Conservation (phyloP, 2,888 invertebrate genomes). For the Cantharis rufa region DNA sequence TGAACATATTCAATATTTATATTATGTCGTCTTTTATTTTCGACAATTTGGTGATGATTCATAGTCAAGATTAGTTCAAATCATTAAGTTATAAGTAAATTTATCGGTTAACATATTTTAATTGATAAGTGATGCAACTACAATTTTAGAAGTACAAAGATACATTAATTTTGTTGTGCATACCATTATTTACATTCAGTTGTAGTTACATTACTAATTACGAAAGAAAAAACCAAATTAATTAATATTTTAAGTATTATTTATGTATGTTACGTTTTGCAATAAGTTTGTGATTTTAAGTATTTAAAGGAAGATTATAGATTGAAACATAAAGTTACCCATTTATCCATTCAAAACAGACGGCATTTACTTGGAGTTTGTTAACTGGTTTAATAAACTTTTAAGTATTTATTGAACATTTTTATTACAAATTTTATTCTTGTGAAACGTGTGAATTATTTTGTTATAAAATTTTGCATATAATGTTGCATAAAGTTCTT, state of each 20-base stretch:
- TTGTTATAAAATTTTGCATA: background rate
- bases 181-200: background rate
- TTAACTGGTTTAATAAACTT: background rate
- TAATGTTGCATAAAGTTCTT: background rate
- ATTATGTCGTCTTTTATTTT: no score
- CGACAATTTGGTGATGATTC: no score
- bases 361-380: background rate
- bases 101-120: background rate
- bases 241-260: background rate
- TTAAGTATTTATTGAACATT: background rate
- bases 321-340: background rate
- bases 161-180: background rate
- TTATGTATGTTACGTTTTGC: background rate
- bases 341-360: background rate
- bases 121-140: constrained; percentile 9
- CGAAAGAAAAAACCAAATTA: background rate
- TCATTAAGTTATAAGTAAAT: background rate
- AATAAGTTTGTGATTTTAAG: background rate
- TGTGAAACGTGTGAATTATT: background rate
- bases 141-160: background rate
- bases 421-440: background rate
- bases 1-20: background rate
- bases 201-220: background rate
- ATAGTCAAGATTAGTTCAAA: background rate
- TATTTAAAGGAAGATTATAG: background rate